phyloP scores from a whole-genome alignment of 2,113 vertebrate species.

The Peromyscus leucopus region DNA sequence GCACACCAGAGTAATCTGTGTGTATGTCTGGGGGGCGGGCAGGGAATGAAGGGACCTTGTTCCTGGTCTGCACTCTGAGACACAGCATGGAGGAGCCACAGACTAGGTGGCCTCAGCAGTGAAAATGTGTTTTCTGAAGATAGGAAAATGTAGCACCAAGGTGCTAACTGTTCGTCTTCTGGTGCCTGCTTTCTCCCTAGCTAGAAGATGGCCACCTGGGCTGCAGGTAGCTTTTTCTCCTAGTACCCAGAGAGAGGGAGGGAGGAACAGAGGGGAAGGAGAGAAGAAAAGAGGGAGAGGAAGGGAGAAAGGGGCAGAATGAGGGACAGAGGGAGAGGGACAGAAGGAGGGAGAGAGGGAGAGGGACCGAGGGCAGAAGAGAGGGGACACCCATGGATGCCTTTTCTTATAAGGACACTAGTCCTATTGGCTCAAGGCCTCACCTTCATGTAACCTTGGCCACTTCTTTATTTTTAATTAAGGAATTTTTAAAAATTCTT shows the following conservation, averaged over 20 bases:
- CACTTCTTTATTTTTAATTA: no score
- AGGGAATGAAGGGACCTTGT: not conserved
- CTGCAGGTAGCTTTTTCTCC: not conserved
- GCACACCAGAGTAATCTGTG: not conserved
- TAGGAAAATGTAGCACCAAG: not conserved
- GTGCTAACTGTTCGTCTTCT: not conserved
- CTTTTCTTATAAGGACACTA: not conserved
- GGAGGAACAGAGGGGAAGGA: not conserved
- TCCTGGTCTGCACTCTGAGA: not conserved
- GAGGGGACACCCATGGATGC: not conserved
- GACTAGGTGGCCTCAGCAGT: no score
- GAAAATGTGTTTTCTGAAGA: not conserved
- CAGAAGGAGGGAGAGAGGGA: not conserved
- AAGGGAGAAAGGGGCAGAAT: accelerated
- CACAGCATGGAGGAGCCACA: accelerated
- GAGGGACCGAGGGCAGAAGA: not conserved
- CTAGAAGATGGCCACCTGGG: not conserved
- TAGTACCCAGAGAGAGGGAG: not conserved
- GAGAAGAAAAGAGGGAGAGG: not conserved
- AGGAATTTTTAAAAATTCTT: no score
- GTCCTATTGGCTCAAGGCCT: not conserved
- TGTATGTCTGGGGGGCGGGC: not conserved
- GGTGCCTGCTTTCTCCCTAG: not conserved
- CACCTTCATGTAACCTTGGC: not conserved
- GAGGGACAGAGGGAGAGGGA: not conserved